Conservation (phyloP, 2,797 vertebrate genomes). For the Aeoliscus strigatus region DNA sequence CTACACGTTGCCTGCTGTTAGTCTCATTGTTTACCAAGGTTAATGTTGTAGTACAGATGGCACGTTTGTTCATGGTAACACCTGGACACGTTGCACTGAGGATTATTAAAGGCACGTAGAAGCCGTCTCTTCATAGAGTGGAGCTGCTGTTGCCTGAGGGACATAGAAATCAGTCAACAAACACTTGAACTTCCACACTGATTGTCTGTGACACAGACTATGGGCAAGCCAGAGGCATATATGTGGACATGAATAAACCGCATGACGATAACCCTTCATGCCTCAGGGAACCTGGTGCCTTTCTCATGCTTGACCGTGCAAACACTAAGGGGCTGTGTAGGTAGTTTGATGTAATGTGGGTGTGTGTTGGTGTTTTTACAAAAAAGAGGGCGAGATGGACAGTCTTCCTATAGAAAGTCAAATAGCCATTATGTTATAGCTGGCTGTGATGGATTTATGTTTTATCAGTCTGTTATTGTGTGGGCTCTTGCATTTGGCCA, state of each 20-base stretch:
- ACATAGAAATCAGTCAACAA: conserved; percentile 42
- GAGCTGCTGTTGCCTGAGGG: conserved; percentile 27
- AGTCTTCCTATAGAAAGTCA: conserved; percentile 30
- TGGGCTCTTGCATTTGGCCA: conserved; percentile 41
- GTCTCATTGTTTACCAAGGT: conserved; percentile 31
- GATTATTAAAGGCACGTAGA: conserved; percentile 31
- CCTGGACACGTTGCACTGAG: conserved; percentile 41
- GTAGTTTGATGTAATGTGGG: conserved; percentile 30
- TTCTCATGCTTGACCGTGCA: conserved; percentile 26
- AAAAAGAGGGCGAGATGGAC: conserved; percentile 18
- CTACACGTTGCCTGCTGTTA: conserved; percentile 25
- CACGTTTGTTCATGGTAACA: conserved; percentile 32
- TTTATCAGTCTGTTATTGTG: conserved; percentile 30
- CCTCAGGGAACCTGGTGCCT: conserved; percentile 41
- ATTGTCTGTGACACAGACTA: conserved; percentile 55
- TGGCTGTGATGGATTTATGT: conserved; percentile 35
- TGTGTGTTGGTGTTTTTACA: conserved; percentile 29
- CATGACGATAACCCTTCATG: conserved; percentile 43
- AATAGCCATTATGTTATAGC: conserved; percentile 20
- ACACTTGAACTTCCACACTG: conserved; percentile 42
- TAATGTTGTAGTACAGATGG: conserved; percentile 49
- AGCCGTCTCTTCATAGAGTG: conserved; percentile 15
- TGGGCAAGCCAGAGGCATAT: conserved; percentile 39
- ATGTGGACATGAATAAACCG: conserved; percentile 50
- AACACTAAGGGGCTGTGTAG: conserved; percentile 28